A percentile compares a stretch with the other conserved stretches of the same genome.
Conservation (phyloP, 2,888 invertebrate species). For the Aphrophora alni region DNA sequence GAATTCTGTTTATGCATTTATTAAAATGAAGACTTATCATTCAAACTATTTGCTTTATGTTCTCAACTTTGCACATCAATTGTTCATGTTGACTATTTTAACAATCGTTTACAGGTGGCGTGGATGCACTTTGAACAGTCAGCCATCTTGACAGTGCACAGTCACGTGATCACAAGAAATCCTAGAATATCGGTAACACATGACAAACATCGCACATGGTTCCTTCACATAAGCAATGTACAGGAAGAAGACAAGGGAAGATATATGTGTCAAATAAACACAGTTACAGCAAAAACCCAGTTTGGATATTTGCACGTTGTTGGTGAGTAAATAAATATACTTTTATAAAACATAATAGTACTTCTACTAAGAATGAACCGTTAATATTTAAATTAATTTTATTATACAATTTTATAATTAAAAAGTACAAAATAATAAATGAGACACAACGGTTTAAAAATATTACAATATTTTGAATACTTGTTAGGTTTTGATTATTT, state of each 20-base stretch:
- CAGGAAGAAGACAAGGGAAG: slow-evolving; percentile 90
- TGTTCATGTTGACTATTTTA: too few species aligned
- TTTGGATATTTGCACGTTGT: slow-evolving; percentile 92
- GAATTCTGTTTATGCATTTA: too few species aligned
- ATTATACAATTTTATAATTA: too few species aligned
- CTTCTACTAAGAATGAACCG: too few species aligned
- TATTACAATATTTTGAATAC: too few species aligned
- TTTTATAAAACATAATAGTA: neutral
- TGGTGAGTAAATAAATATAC: slow-evolving; percentile 66
- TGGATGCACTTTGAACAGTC: slow-evolving; percentile 97
- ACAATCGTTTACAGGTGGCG: slow-evolving; percentile 85
- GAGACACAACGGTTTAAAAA: too few species aligned
- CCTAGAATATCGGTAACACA: slow-evolving; percentile 90
- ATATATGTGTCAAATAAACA: slow-evolving; percentile 95
- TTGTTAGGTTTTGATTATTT: too few species aligned
- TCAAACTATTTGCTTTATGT: too few species aligned
- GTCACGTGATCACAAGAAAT: slow-evolving; percentile 93
- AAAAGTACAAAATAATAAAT: too few species aligned
- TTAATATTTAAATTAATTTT: too few species aligned
- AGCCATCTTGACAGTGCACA: slow-evolving; percentile 90
- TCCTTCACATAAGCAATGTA: slow-evolving; percentile 89
- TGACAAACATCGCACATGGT: slow-evolving; percentile 93
- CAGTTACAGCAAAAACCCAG: slow-evolving; percentile 90
- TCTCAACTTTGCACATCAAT: too few species aligned
- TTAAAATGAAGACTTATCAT: too few species aligned